These are phyloP conservation scores for Pedetes capensis DNA, from an alignment of 2,113 vertebrate genomes.

Conservation along the genomic window DNA sequence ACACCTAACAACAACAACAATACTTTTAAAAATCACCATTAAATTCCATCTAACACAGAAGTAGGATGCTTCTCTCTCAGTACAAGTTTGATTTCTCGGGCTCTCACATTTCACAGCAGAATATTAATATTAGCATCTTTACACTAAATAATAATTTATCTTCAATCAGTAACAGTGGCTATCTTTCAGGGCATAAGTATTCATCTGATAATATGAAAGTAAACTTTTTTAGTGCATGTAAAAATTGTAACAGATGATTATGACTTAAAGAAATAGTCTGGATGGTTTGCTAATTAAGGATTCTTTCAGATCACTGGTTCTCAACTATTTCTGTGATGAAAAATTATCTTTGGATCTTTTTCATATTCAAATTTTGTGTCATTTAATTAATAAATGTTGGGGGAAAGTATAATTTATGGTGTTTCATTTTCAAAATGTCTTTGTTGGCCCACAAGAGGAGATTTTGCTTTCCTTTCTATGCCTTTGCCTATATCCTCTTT, in stretches of 20 bases:
- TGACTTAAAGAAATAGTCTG: neutral
- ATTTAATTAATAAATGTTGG: neutral
- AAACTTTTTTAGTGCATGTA: neutral
- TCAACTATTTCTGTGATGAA: neutral
- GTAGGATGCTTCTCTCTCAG: neutral
- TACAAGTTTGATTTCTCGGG: neutral
- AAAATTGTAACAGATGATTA: neutral
- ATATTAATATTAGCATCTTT: neutral
- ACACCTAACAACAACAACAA: no score
- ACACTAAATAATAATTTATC: neutral
- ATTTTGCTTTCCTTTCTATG: neutral
- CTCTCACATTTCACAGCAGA: neutral
- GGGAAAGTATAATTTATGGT: neutral
- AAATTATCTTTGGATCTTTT: neutral
- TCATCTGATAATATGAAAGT: neutral
- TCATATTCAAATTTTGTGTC: neutral
- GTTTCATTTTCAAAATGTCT: neutral
- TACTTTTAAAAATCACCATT: neutral
- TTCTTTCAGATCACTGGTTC: neutral
- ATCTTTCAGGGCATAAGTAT: neutral
- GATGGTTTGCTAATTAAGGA: neutral
- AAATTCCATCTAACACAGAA: neutral
- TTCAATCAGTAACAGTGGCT: neutral
- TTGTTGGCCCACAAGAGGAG: accelerated
- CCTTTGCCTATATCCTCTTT: neutral